phyloP scores from a whole-genome alignment of 2,888 invertebrate species.

The Cosmopolites sordidus region DNA sequence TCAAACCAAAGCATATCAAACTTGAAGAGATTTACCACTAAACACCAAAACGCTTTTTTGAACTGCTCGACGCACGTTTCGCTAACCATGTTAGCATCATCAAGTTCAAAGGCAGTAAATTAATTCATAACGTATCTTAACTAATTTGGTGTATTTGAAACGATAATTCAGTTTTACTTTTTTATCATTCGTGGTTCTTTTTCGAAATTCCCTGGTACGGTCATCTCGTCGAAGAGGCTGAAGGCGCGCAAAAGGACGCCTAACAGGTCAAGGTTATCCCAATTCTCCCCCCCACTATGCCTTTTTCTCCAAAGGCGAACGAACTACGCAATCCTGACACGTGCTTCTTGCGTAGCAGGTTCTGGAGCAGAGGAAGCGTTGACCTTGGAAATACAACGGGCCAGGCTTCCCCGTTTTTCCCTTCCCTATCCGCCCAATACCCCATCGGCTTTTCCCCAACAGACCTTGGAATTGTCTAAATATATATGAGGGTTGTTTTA shows the following conservation, averaged over 20 bases:
- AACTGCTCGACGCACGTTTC: too few species aligned
- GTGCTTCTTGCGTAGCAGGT: slow-evolving; percentile 11
- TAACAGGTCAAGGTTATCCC: slow-evolving; percentile 17
- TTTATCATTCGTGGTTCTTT: too few species aligned
- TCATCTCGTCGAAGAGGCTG: background rate
- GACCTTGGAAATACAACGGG: background rate
- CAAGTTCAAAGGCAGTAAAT: too few species aligned
- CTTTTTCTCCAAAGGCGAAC: slow-evolving; percentile 10
- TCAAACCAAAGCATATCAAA: too few species aligned
- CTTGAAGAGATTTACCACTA: too few species aligned
- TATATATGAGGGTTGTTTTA: background rate
- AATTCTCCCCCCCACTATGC: slow-evolving; percentile 1
- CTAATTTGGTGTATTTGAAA: too few species aligned
- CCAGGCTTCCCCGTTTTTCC: background rate
- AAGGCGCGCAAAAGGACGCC: slow-evolving; percentile 12
- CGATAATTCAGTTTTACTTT: too few species aligned
- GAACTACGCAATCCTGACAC: slow-evolving; percentile 16
- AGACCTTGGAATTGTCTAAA: background rate
- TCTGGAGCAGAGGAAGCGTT: background rate
- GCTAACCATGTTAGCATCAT: too few species aligned
- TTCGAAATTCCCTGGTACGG: background rate
- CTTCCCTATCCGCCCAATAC: background rate
- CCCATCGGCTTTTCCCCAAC: background rate
- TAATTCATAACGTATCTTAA: too few species aligned
- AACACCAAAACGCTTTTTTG: too few species aligned